Conservation (phyloP, 2,888 invertebrate genomes). For the Acanthopleura granulata region DNA sequence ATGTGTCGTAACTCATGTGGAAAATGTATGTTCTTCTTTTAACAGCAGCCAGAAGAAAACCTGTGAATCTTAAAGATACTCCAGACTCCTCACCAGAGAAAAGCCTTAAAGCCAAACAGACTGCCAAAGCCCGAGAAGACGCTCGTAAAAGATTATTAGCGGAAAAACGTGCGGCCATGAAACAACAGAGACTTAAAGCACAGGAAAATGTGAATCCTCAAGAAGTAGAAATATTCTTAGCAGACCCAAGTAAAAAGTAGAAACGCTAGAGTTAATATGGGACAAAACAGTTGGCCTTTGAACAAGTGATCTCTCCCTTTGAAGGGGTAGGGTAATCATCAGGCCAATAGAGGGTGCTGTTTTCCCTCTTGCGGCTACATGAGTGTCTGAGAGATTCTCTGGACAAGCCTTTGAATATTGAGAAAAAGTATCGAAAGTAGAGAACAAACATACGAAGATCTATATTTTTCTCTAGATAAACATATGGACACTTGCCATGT, state of each 20-base stretch:
- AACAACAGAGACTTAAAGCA: conserved; percentile 45
- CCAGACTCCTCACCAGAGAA: conserved; percentile 59
- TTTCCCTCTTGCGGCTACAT: too few relatives aligned
- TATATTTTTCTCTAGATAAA: too few relatives aligned
- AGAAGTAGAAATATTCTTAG: conserved; percentile 43
- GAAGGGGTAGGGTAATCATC: too few relatives aligned
- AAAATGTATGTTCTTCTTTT: conserved; percentile 22
- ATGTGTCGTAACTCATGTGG: too few relatives aligned
- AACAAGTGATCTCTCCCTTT: too few relatives aligned
- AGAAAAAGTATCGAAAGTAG: too few relatives aligned
- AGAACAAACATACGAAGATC: too few relatives aligned
- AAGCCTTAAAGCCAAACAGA: conserved; percentile 56
- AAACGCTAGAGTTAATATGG: neutral
- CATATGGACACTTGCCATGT: too few relatives aligned
- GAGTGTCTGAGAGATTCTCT: too few relatives aligned
- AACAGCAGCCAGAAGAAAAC: conserved; percentile 51
- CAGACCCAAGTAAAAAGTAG: conserved; percentile 25
- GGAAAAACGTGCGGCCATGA: conserved; percentile 76
- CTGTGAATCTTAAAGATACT: conserved; percentile 50
- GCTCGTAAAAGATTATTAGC: conserved; percentile 87
- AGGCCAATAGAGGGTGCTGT: too few relatives aligned
- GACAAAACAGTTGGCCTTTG: too few relatives aligned
- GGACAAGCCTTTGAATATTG: too few relatives aligned
- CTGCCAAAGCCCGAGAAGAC: conserved; percentile 71
- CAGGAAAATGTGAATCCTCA: conserved; percentile 26